phyloP scores from a whole-genome alignment of 53 echinoderm and acorn worm genomes.

The Luidia sarsii region DNA sequence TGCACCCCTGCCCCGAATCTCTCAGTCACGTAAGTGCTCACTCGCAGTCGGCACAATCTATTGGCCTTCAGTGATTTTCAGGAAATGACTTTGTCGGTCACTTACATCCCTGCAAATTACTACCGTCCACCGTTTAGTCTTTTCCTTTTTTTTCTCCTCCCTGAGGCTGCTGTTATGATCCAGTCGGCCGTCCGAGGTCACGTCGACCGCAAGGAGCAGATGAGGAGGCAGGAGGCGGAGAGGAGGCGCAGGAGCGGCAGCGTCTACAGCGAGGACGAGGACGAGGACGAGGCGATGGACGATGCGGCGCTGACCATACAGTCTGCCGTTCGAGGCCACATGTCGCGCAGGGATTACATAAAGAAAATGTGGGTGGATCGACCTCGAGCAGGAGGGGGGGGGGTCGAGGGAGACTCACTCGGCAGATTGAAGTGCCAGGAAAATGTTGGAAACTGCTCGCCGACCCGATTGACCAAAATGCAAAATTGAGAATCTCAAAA shows the following conservation, averaged over 20 bases:
- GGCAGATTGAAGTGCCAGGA: too few species aligned
- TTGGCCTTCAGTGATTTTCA: too few species aligned
- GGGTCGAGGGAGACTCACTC: background rate
- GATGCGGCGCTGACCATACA: constrained; percentile 95
- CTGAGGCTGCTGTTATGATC: constrained; percentile 88
- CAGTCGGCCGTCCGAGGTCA: constrained; percentile 94
- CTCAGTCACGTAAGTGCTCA: too few species aligned
- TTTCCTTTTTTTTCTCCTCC: background rate
- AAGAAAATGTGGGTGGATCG: constrained; percentile 29
- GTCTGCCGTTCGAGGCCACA: constrained; percentile 91
- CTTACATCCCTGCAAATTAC: too few species aligned
- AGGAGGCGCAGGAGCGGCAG: constrained; percentile 54
- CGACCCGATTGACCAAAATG: too few species aligned
- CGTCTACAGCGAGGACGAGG: constrained; percentile 65
- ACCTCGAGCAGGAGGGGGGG: background rate
- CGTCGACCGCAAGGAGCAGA: constrained; percentile 69
- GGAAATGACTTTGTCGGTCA: too few species aligned
- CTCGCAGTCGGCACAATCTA: too few species aligned
- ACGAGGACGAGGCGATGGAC: constrained; percentile 79
- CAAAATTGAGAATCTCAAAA: too few species aligned
- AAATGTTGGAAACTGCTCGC: too few species aligned
- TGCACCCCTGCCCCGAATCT: too few species aligned
- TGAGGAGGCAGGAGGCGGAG: constrained; percentile 57
- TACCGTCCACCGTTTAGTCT: too few species aligned
- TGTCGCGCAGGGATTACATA: constrained; percentile 89